Evolutionary conservation across 2,113 vertebrate species (phyloP).

Genomic region (Ursus arctos): DNA sequence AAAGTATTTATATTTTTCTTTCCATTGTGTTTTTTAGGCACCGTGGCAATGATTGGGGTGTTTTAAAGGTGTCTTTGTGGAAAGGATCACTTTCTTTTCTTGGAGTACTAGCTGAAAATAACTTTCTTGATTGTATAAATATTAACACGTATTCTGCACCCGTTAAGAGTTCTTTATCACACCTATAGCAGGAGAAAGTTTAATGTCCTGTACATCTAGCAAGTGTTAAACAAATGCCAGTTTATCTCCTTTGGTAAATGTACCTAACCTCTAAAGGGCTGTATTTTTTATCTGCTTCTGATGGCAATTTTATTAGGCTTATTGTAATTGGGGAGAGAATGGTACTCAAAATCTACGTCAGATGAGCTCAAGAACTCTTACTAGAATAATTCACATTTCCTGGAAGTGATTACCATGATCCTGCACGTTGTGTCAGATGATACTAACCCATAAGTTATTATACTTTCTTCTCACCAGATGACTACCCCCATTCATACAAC

Average conservation of each 20-base stretch:
- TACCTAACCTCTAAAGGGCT: not conserved
- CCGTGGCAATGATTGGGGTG: not conserved
- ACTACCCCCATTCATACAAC: not conserved
- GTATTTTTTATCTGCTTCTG: not conserved
- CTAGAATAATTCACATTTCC: not conserved
- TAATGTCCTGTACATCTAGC: not conserved
- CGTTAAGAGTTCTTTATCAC: not conserved
- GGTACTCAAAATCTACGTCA: not conserved
- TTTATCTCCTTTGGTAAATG: not conserved
- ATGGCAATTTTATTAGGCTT: not conserved
- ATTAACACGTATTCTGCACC: not conserved
- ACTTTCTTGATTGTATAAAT: not conserved
- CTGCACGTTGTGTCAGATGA: not conserved
- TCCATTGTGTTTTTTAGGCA: not conserved
- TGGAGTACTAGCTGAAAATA: not conserved
- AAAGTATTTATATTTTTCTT: not conserved
- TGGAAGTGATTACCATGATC: not conserved
- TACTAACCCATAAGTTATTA: not conserved
- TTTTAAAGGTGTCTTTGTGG: not conserved
- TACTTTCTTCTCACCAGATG: not conserved
- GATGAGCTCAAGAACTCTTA: not conserved
- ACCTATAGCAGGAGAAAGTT: not conserved
- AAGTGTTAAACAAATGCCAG: not conserved
- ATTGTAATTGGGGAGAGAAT: not conserved
- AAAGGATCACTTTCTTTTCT: not conserved